Evolutionary conservation across 2,888 invertebrate species (phyloP), one percentile per base, ranked within the genome.

Genomic region (Rosalia funebris): DNA sequence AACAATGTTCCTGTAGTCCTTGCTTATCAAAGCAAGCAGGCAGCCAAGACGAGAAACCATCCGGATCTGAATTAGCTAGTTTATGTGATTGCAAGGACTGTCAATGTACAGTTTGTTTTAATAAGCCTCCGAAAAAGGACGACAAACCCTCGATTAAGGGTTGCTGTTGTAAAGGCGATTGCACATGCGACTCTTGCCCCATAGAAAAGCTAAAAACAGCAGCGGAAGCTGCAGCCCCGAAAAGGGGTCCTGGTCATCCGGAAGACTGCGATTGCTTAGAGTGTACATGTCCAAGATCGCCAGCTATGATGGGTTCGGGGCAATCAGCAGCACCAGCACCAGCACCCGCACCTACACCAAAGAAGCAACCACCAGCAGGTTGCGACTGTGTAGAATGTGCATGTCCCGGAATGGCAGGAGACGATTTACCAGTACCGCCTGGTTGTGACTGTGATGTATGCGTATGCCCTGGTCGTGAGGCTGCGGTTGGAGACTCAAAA

Each of bases 81-180:
- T 20, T 60, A 36, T 67, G 68, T 44, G 59, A 64, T 11, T 68
- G 68, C 20, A 46, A 44, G 11, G 32, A 57, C n/a, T 68, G 68
- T 39, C 32, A 41, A 9, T 66, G 69, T 20, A 37, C 47, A 1
- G 47, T 62, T 2, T 65, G 64, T 20, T 52, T 56, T 12, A 25
- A 56, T 11, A 65, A 65, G 20, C 37, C 42, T 1, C 34, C 34
- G 11, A 34, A 34, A n/a, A 34, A 34, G 10, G 34, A 5, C 34
- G 34, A n/a, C 34, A n/a, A n/a, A 5, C 4, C 7, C 25, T 5
- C 5, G 34, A 31, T 15, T 10, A 53, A 42, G 42, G 47, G 17
- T 17, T 66, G 66, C 20, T 61, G 61, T 36, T 66, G 66, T 36
- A 57, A 52, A 42, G 46, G 19, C 7, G 52, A 56, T 5, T 67